phyloP scores from a whole-genome alignment of 2,888 invertebrate genomes.

The Altica lythri region DNA sequence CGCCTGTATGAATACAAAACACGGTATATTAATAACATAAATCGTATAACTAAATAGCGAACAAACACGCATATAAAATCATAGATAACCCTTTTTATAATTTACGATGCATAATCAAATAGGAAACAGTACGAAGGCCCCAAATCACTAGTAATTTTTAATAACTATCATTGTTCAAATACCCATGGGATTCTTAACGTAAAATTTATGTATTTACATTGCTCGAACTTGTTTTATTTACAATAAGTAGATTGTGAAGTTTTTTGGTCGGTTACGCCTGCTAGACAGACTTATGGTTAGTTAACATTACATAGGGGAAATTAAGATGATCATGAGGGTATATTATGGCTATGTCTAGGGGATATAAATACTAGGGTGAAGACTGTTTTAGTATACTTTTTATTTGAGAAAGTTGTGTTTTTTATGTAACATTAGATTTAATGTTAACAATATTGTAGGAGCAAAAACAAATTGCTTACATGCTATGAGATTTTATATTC shows the following conservation, averaged over 20 bases:
- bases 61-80: slow-evolving; percentile 33
- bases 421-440: slow-evolving; percentile 11
- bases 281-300: slow-evolving; percentile 41
- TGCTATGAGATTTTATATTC: no score
- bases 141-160: slow-evolving; percentile 33
- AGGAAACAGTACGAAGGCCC: slow-evolving; percentile 36
- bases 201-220: slow-evolving; percentile 48
- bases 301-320: slow-evolving; percentile 43
- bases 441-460: no score
- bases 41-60: slow-evolving; percentile 31
- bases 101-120: slow-evolving; percentile 43
- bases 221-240: slow-evolving; percentile 24
- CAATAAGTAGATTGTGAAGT: slow-evolving; percentile 32
- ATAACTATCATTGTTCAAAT: slow-evolving; percentile 43
- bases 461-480: no score
- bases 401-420: slow-evolving; percentile 21
- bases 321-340: slow-evolving; percentile 44
- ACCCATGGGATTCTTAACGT: slow-evolving; percentile 39
- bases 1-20: slow-evolving; percentile 11
- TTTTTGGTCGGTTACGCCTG: slow-evolving; percentile 36
- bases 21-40: slow-evolving; percentile 30
- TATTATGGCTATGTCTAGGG: slow-evolving; percentile 44
- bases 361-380: slow-evolving; percentile 37
- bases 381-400: slow-evolving; percentile 25
- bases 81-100: slow-evolving; percentile 35